Evolutionary conservation across 2,888 invertebrate species (phyloP).

Genomic region (Eilema sororculum): DNA sequence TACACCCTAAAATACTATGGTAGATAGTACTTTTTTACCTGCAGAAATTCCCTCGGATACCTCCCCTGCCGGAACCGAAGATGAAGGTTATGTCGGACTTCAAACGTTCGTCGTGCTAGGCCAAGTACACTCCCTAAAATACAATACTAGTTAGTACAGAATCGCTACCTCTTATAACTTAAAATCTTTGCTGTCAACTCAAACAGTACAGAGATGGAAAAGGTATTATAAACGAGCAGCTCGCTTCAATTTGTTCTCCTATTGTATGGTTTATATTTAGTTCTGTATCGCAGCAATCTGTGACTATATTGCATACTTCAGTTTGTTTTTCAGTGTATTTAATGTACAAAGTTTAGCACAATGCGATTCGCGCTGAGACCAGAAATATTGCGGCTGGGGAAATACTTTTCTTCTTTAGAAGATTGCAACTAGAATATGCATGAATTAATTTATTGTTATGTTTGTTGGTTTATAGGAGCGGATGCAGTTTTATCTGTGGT

Average conservation of each 20-base stretch:
- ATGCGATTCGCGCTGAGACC: neutral
- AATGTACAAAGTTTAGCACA: constrained; percentile 4
- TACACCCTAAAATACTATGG: too few species aligned
- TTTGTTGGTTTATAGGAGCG: too few species aligned
- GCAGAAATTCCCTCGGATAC: too few species aligned
- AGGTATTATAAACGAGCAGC: constrained; percentile 53
- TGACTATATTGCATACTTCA: neutral
- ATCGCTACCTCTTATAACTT: constrained; percentile 32
- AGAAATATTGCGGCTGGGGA: neutral
- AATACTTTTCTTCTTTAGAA: neutral
- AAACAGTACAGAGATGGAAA: constrained; percentile 57
- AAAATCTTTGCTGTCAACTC: constrained; percentile 52
- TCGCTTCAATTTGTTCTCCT: constrained; percentile 61
- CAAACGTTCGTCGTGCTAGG: too few species aligned
- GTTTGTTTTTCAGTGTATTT: neutral
- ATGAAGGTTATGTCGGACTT: too few species aligned
- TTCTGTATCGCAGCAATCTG: constrained; percentile 4
- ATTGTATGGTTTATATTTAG: constrained; percentile 48
- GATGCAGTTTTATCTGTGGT: too few species aligned
- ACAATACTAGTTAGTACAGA: neutral
- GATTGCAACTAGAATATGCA: neutral
- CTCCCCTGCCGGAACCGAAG: too few species aligned
- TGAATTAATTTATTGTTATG: neutral
- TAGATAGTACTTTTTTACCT: neutral
- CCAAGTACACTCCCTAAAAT: too few species aligned